Base-by-base conservation (phyloP, 2,113 vertebrate species). In the Micromys minutus region DNA sequence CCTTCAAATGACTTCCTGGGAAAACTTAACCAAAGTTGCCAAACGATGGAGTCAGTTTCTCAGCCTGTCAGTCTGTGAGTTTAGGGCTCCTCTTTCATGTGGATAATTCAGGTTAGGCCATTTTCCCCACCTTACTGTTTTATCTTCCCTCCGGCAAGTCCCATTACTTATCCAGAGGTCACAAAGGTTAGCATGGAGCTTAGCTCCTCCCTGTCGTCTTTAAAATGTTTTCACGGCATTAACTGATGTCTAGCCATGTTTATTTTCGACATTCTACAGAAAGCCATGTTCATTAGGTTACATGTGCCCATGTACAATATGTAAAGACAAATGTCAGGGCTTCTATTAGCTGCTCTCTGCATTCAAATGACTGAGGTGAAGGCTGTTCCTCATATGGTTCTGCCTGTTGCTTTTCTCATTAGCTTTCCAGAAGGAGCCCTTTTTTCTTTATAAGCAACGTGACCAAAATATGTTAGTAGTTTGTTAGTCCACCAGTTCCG, bases 91-190 rank as follows among this genome's bases (percentile, higher is more conserved):
- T 1, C 50, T 29, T 26, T 42, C 15, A 71, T 13, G 34, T 69
- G 29, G 50, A 26, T n/a, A 31, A 3, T 39, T 17, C 63, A 11
- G 21, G 39, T 8, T 26, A 16, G 42, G 50, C 55, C 42, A 47
- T 65, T 47, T 2, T 21, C 21, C 13, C 57, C n/a, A 55, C 34
- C 12, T n/a, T 21, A 0, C 17, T 7, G 24, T 13, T 22, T 76
- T 21, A 7, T 36, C 67, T 29, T n/a, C 29, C 9, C 4, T 29
- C 17, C 5, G 39, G 16, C 1, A 5, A 1, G 4, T 26, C 71
- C 47, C 47, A 10, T 10, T 31, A 17, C 21, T 61, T 63, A 42
- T 50, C 39, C 57, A 63, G 2, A 24, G 22, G 36, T 31, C 8
- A 31, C 57, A 50, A 0, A 16, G 31, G 36, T 21, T 8, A 31